These are phyloP conservation scores for Euura saliciscinereae DNA, from an alignment of 1,140 invertebrate genomes.

Conservation along the genomic window DNA sequence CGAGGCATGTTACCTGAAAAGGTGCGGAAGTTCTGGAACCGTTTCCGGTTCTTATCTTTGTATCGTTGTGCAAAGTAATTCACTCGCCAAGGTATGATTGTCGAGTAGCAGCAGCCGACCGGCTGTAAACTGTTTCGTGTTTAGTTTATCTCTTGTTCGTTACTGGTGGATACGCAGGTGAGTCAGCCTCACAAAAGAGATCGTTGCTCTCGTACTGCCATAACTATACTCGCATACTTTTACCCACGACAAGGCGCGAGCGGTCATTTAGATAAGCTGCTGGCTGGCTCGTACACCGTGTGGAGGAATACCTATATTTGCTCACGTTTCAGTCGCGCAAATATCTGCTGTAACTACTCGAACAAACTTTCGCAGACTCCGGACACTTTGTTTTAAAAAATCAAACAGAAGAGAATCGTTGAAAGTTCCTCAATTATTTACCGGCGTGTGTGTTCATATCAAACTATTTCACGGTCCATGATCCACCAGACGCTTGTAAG, in stretches of 20 bases:
- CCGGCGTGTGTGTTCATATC: too few species aligned
- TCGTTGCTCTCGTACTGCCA: neutral
- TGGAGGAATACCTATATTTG: neutral
- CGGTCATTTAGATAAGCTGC: conserved; percentile 7
- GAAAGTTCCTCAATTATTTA: too few species aligned
- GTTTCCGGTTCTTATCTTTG: conserved; percentile 4
- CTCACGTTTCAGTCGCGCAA: neutral
- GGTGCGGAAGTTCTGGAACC: neutral
- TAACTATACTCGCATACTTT: too few species aligned
- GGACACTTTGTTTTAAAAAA: too few species aligned
- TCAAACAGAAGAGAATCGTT: too few species aligned
- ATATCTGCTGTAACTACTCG: neutral
- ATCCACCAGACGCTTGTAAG: too few species aligned
- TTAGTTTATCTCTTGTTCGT: neutral
- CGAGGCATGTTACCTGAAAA: neutral
- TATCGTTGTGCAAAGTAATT: neutral
- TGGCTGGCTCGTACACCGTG: neutral
- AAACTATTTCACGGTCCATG: too few species aligned
- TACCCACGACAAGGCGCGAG: neutral
- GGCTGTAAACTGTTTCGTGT: neutral
- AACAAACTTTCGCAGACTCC: neutral
- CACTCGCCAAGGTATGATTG: neutral
- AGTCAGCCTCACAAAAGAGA: conserved; percentile 2
- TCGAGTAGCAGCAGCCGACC: neutral
- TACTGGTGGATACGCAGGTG: neutral